Conservation (phyloP, 2,888 invertebrate species). For the Diplazon laetatorius region DNA sequence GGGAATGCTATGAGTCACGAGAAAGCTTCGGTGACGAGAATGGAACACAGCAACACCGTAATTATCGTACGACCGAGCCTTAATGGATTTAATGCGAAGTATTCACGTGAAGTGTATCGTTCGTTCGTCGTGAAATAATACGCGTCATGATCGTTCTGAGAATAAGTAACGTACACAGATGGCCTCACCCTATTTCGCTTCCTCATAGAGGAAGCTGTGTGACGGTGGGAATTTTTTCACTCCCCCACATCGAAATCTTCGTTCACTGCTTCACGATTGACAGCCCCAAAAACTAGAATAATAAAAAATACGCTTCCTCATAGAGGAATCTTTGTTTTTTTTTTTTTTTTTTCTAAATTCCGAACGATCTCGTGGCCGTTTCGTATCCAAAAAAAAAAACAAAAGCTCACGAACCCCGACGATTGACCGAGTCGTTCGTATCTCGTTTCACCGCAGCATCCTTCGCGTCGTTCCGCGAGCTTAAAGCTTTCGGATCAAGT, state of each 20-base stretch:
- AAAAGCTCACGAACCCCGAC: conserved; percentile 2
- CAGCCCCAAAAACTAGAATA: no score
- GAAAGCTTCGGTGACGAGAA: background rate
- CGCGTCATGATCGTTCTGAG: background rate
- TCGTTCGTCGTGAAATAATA: conserved; percentile 16
- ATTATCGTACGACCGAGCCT: conserved; percentile 3
- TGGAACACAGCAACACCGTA: conserved; percentile 13
- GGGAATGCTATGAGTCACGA: conserved; percentile 11
- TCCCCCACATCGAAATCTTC: no score
- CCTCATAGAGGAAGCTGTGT: no score
- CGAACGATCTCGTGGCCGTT: no score
- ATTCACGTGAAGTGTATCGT: conserved; percentile 24
- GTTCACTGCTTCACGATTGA: no score
- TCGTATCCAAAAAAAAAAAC: no score
- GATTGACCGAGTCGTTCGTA: conserved; percentile 24
- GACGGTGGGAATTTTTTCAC: no score
- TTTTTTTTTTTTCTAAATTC: no score
- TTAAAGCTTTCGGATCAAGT: conserved; percentile 32
- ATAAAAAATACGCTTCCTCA: no score
- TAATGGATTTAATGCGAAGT: conserved; percentile 24
- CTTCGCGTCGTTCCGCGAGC: conserved; percentile 37
- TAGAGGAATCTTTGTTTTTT: no score
- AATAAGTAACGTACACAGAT: background rate
- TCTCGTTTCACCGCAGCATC: conserved; percentile 21
- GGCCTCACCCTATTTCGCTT: no score